A percentile compares a stretch with the other conserved stretches of the same genome.
Conservation (phyloP, 2,888 invertebrate species). For the Tetramorium bicarinatum region DNA sequence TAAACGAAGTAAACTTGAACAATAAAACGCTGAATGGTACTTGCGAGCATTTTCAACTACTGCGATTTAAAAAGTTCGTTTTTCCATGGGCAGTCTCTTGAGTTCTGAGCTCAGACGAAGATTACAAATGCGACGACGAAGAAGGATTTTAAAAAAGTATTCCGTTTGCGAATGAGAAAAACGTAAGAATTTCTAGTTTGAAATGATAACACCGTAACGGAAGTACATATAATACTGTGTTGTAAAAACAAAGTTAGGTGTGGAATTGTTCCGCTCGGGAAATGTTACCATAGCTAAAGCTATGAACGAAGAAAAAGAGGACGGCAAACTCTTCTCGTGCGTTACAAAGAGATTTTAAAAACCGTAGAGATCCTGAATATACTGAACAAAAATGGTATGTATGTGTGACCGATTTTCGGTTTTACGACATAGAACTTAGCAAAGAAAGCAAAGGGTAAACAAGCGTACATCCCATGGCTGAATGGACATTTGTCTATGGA, state of each 20-base stretch:
- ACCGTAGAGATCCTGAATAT: neutral
- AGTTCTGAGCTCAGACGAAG: slow-evolving; percentile 63
- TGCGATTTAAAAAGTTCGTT: slow-evolving; percentile 23
- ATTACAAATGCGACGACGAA: slow-evolving; percentile 26
- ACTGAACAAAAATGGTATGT: slow-evolving; percentile 2
- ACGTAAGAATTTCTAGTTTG: slow-evolving; percentile 27
- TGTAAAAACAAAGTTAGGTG: slow-evolving; percentile 25
- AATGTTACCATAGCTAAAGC: slow-evolving; percentile 36
- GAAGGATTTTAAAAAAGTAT: slow-evolving; percentile 24
- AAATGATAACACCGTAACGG: slow-evolving; percentile 16
- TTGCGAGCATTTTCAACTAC: slow-evolving; percentile 18
- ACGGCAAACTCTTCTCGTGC: neutral
- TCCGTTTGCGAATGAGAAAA: slow-evolving; percentile 20
- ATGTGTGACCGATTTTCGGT: slow-evolving; percentile 69
- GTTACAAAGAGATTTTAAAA: slow-evolving; percentile 29
- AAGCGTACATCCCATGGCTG: slow-evolving; percentile 74
- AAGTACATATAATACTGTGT: slow-evolving; percentile 10
- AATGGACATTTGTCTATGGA: slow-evolving; percentile 77
- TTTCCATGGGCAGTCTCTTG: slow-evolving; percentile 25
- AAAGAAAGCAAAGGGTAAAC: slow-evolving; percentile 76
- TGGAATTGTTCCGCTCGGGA: slow-evolving; percentile 19
- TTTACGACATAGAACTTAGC: slow-evolving; percentile 48
- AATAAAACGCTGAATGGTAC: slow-evolving; percentile 23
- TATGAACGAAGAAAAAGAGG: neutral
- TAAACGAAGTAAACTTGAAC: neutral